Evolutionary conservation across 2,113 vertebrate genomes (phyloP), one percentile per base, ranked within the genome.

Genomic region (Macaca mulatta): DNA sequence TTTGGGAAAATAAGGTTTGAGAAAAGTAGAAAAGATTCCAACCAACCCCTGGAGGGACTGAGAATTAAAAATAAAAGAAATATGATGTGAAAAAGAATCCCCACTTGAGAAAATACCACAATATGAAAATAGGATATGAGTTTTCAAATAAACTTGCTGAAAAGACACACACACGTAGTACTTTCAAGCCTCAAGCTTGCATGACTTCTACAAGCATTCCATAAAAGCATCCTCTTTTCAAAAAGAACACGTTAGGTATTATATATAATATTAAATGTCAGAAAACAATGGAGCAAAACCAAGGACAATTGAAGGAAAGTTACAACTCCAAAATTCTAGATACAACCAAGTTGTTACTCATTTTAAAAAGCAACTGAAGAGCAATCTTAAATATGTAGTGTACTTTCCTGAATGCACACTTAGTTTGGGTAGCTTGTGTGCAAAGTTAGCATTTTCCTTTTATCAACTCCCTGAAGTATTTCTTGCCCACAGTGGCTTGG

Each of bases 61-160:
- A 85, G 50, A 70, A 93, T 84, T 84, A 89, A 82, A 89, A 78
- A n/a, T 79, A 59, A 81, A 78, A 83, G 20, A 69, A 70, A 69
- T 70, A 35, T 30, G 80, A 50, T 48, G 38, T 20, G 67, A 72
- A 40, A 72, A 59, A 94, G 38, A 88, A 6, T 48, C 40, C 35
- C 74, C 77, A 82, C 32, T 74, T 89, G 23, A 82, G 35, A 89
- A 94, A 81, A 57, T 80, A 72, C 8, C 32, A 89, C 78, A 89
- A 22, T 13, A 67, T 82, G 67, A 75, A 87, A 88, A 55, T 59
- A 50, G 32, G 83, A 8, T 20, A 35, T 61, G 43, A 70, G 1
- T 57, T 85, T 90, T 61, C n/a, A 81, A 23, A 55, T 13, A 72
- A 82, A 92, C 27, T 27, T 82, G 57, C 38, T n/a, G 64, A 43